Percentiles rank a stretch among this genome's conserved stretches.
Conservation (phyloP, 2,797 vertebrate genomes). For the Thalassophryne amazonica region DNA sequence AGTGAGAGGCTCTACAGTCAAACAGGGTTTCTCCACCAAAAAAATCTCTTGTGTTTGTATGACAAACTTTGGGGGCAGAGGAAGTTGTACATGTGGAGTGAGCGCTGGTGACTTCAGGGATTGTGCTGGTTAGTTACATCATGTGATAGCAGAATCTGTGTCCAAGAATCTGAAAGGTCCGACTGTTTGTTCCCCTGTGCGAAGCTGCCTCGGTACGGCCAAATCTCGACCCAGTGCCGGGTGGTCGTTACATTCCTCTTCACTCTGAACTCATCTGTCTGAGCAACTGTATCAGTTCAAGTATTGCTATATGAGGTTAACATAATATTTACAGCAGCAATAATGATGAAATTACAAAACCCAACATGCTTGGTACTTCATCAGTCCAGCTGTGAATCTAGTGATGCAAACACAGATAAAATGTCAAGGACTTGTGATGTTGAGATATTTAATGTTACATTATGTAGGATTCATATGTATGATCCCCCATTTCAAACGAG, state of each 20-base stretch:
- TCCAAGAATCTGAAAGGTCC: conserved; percentile 41
- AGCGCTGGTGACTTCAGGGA: conserved; percentile 68
- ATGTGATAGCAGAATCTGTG: conserved; percentile 42
- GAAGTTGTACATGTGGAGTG: conserved; percentile 53
- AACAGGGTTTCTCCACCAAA: conserved; percentile 56
- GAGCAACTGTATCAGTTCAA: conserved; percentile 37
- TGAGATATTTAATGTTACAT: conserved; percentile 40
- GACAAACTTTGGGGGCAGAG: conserved; percentile 67
- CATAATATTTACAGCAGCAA: conserved; percentile 71
- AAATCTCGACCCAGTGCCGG: conserved; percentile 35
- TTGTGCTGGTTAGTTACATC: conserved; percentile 62
- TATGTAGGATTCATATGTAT: no score
- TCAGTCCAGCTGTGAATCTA: conserved; percentile 37
- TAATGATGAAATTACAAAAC: conserved; percentile 55
- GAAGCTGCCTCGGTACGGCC: conserved; percentile 37
- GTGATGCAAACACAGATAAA: conserved; percentile 39
- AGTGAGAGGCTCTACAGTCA: conserved; percentile 57
- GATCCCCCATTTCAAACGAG: no score
- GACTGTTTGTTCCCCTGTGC: conserved; percentile 30
- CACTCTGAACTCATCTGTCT: conserved; percentile 32
- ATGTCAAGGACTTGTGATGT: conserved; percentile 32
- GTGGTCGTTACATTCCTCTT: conserved; percentile 63
- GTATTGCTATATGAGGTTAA: conserved; percentile 34
- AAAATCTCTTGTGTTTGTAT: conserved; percentile 72
- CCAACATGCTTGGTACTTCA: conserved; percentile 60